Percentiles rank a stretch among this genome's conserved stretches.
These are phyloP conservation scores for Ryuthela nishihirai DNA, from an alignment of 2,888 invertebrate species.

Conservation along the genomic window DNA sequence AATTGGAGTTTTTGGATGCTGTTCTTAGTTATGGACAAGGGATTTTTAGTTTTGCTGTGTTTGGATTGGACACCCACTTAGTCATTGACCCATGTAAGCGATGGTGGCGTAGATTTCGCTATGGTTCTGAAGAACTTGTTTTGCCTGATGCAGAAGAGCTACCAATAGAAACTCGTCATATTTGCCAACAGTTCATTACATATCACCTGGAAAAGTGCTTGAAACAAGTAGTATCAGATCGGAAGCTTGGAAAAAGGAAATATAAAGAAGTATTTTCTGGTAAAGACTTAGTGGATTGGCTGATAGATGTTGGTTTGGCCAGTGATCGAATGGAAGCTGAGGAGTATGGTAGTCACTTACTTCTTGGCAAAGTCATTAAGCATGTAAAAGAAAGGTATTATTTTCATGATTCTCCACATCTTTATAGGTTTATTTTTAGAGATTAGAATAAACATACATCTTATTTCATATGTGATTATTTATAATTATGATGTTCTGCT, in stretches of 20 bases:
- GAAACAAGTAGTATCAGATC: background rate
- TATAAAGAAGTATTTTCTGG: conserved; percentile 65
- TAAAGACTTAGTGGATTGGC: conserved; percentile 78
- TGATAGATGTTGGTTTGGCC: conserved; percentile 74
- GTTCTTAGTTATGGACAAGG: background rate
- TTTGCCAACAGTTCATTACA: background rate
- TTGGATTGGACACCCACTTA: background rate
- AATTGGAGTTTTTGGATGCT: background rate
- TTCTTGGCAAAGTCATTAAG: conserved; percentile 77
- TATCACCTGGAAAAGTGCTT: background rate
- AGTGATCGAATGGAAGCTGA: conserved; percentile 73
- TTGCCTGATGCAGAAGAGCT: background rate
- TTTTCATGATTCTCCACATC: conserved; percentile 63
- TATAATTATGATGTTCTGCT: no score
- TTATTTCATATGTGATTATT: no score
- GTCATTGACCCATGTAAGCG: background rate
- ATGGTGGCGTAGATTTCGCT: background rate
- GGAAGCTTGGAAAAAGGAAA: background rate
- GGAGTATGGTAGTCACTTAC: conserved; percentile 73
- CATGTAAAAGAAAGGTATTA: conserved; percentile 80
- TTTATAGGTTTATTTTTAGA: no score
- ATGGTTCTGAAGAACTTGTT: background rate
- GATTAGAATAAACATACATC: no score
- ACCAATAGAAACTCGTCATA: background rate
- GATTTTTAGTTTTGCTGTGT: background rate